A percentile compares a stretch with the other conserved stretches of the same genome.
These are phyloP conservation scores for Diarsia mendica DNA, from an alignment of 2,888 invertebrate genomes.

Conservation along the genomic window DNA sequence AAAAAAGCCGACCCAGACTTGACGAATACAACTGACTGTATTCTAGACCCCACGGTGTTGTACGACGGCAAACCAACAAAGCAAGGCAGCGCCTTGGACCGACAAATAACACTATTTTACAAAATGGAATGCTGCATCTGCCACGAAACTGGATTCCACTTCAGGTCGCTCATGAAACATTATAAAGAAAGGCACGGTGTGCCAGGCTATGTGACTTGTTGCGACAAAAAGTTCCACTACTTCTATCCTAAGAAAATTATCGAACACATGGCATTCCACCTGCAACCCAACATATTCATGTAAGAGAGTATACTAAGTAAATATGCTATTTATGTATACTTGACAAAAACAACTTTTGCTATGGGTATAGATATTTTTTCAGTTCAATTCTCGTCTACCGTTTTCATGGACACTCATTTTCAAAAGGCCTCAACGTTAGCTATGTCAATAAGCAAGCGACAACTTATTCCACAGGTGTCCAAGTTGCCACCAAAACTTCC, in stretches of 20 bases:
- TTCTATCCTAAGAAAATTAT: conserved; percentile 88
- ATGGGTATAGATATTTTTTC: not conserved
- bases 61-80: conserved; percentile 85
- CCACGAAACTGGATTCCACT: conserved; percentile 85
- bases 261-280: conserved; percentile 88
- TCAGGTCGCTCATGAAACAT: conserved; percentile 86
- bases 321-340: conserved; percentile 6
- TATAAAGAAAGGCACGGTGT: conserved; percentile 88
- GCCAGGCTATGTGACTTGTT: conserved; percentile 87
- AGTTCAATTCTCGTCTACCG: not conserved
- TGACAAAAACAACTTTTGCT: not conserved
- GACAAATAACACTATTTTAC: conserved; percentile 86
- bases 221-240: conserved; percentile 87
- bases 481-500: conserved; percentile 87
- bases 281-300: conserved; percentile 87
- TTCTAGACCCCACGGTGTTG: conserved; percentile 80
- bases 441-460: conserved; percentile 24
- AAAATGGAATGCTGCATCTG: conserved; percentile 89
- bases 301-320: conserved; percentile 68
- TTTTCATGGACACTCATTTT: not conserved
- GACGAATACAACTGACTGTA: conserved; percentile 64
- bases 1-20: conserved; percentile 66
- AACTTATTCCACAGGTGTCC: conserved; percentile 77
- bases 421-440: not conserved
- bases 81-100: conserved; percentile 83